These are phyloP conservation scores for Psilopogon haemacephalus DNA, from an alignment of 2,113 vertebrate species.

Conservation along the genomic window DNA sequence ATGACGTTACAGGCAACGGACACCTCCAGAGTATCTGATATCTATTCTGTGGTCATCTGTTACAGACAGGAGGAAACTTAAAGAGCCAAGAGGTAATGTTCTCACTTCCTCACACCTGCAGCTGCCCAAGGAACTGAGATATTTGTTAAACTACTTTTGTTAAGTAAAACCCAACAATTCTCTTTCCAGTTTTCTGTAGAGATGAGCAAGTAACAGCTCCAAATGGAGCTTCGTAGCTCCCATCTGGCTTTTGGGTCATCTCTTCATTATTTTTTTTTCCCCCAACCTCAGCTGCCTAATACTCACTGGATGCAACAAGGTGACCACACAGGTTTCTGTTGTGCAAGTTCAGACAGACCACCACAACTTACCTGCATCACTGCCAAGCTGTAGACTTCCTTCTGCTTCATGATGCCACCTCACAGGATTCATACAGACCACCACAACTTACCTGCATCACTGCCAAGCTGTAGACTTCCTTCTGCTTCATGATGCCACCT, in stretches of 20 bases:
- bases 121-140: not conserved
- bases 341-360: not conserved
- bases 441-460: not conserved
- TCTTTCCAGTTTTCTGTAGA: not conserved
- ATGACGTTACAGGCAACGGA: not conserved
- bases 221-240: not conserved
- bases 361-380: not conserved
- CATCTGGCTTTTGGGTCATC: not conserved
- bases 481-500: not conserved
- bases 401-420: not conserved
- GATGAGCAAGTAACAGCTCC: not conserved
- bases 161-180: not conserved
- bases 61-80: not conserved
- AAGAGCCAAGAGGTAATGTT: not conserved
- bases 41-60: not conserved
- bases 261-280: not conserved
- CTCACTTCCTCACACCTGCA: not conserved
- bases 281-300: not conserved
- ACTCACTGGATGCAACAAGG: not conserved
- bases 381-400: not conserved
- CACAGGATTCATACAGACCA: accelerated
- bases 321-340: accelerated
- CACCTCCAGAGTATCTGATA: not conserved
- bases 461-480: not conserved
- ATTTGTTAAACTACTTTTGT: not conserved